Percentiles rank a stretch among this genome's conserved stretches.
These are phyloP conservation scores for Delia radicum DNA, from an alignment of 1,140 invertebrate genomes.

Conservation along the genomic window DNA sequence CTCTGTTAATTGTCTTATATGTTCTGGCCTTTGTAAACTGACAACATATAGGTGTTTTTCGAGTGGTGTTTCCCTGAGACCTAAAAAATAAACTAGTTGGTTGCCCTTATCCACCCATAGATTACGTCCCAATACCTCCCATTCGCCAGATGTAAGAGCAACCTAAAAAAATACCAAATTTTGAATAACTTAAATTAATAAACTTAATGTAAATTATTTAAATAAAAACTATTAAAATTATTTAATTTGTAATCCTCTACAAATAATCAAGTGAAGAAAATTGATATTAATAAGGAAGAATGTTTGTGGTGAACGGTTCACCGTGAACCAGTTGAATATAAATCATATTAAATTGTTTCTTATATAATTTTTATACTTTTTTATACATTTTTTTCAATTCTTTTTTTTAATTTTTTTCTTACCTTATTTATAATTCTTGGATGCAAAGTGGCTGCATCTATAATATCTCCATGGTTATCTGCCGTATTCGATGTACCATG, in stretches of 20 bases:
- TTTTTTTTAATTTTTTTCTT: constrained; percentile 31
- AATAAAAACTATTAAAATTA: no score
- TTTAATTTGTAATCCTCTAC: no score
- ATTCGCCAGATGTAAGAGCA: constrained; percentile 76
- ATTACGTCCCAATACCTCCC: constrained; percentile 77
- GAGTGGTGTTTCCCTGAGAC: constrained; percentile 74
- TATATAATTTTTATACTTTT: no score
- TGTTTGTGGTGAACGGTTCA: no score
- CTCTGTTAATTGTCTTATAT: constrained; percentile 70
- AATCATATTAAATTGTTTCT: no score
- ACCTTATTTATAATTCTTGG: constrained; percentile 51
- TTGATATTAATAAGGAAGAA: no score
- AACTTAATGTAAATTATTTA: no score
- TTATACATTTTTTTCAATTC: constrained; percentile 55
- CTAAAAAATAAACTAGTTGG: constrained; percentile 79
- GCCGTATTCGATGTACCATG: background rate
- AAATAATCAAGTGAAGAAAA: no score
- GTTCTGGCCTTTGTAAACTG: constrained; percentile 66
- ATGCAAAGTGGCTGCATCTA: constrained; percentile 42
- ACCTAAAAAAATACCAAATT: constrained; percentile 68
- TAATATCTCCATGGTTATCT: constrained; percentile 39
- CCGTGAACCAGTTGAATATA: no score
- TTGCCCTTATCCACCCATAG: constrained; percentile 75
- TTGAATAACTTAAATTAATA: no score
- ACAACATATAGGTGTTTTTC: constrained; percentile 84